Base-by-base conservation (phyloP, 2,888 invertebrate species). In the Pterobdella sp. region DNA sequence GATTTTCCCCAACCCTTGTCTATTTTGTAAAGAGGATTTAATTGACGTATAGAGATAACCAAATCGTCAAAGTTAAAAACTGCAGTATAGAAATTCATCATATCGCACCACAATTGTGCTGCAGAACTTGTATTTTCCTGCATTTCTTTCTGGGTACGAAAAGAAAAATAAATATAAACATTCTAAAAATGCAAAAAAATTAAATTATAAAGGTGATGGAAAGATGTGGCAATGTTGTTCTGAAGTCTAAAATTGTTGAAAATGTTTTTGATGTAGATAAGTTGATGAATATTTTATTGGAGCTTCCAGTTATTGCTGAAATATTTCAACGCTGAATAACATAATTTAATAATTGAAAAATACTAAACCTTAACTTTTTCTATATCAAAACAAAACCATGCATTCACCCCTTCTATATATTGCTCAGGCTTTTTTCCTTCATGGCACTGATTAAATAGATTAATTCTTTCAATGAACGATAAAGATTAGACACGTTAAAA, bases 1-100 rank as follows among this genome's bases (percentile, higher is more conserved):
- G 83, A 83, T 1, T 85, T 83, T 78, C 84, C 85, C 87, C 87
- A 88, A 36, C 86, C 81, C 79, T 88, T 88, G 74, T 87, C 86
- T 78, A 86, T 84, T 73, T 86, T 84, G 0, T 84, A 83, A 60
- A 88, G 79, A 0, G 81, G 82, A 37, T 81, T 79, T 3, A 77
- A 79, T 77, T 85, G 86, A 26, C 85, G 79, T 52, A 87, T 86
- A 66, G 82, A 82, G 56, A 87, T 83, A 1, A 87, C 87, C 76
- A 82, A 76, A 29, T 85, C 83, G 36, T 83, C 81, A 77, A 84
- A 84, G 78, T 86, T 83, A 80, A 87, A 87, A 34, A 81, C 80
- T 77, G 86, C 85, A 1, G 86, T 83, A 79, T 87, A 88, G 80
- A 85, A 88, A n/a, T 83, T 79, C 63, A 88, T 80, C 75, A 88